These are phyloP conservation scores for Taenaris catops DNA, from an alignment of 2,888 invertebrate species.

Conservation along the genomic window DNA sequence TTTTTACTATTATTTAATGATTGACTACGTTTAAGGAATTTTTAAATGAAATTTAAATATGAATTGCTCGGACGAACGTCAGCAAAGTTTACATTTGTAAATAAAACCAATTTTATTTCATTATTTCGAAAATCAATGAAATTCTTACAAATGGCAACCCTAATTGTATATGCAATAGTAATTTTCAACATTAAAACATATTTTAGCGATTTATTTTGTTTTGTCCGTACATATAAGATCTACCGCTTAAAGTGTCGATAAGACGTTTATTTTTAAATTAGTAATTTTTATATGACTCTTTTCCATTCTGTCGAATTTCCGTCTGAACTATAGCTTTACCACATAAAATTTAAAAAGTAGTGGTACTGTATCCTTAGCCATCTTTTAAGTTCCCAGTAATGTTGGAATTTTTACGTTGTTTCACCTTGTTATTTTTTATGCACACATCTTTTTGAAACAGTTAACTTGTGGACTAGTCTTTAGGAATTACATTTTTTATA, in stretches of 20 bases:
- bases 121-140: conserved; percentile 1
- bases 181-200: conserved; percentile 7
- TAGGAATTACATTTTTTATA: conserved; percentile 21
- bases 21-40: no score
- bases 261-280: no score
- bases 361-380: conserved; percentile 19
- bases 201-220: conserved; percentile 3
- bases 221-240: no score
- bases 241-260: no score
- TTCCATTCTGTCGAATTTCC: conserved; percentile 22
- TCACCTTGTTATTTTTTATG: conserved; percentile 18
- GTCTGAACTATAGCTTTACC: conserved; percentile 27
- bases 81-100: no score
- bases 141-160: conserved; percentile 3
- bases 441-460: conserved; percentile 17
- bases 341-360: conserved; percentile 10
- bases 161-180: conserved; percentile 10
- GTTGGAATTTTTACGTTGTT: conserved; percentile 17
- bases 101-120: no score
- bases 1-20: no score
- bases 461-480: conserved; percentile 26
- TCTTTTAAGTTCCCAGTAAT: conserved; percentile 16
- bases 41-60: no score
- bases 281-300: conserved; percentile 21
- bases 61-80: no score